Evolutionary conservation across 1,140 invertebrate genomes (phyloP).

Genomic region (Eufriesea mexicana): DNA sequence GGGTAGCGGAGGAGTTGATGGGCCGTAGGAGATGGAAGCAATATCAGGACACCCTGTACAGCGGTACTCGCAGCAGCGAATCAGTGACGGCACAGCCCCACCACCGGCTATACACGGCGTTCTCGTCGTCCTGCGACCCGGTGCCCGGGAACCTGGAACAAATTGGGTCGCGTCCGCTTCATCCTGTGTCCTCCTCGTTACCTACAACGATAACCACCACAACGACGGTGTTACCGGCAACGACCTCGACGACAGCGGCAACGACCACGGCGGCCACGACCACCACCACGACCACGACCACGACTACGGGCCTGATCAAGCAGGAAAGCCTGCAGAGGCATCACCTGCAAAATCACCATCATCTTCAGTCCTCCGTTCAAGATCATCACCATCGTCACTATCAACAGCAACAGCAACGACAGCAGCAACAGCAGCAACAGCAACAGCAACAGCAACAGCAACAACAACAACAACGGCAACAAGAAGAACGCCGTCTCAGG

Average conservation of each 20-base stretch:
- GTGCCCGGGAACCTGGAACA: constrained; percentile 71
- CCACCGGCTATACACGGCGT: constrained; percentile 71
- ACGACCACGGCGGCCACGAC: constrained; percentile 65
- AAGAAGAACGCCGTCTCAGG: constrained; percentile 62
- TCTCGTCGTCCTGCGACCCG: constrained; percentile 69
- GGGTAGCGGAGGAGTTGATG: constrained; percentile 97
- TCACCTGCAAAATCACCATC: constrained; percentile 69
- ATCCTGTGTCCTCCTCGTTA: constrained; percentile 59
- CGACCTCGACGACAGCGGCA: constrained; percentile 29
- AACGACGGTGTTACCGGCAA: constrained; percentile 37
- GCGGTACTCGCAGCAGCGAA: constrained; percentile 84
- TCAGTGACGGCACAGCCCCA: constrained; percentile 69
- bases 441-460: background rate
- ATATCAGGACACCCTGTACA: constrained; percentile 91
- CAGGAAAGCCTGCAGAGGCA: constrained; percentile 70
- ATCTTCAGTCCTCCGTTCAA: constrained; percentile 26
- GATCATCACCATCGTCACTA: constrained; percentile 44
- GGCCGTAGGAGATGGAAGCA: constrained; percentile 96
- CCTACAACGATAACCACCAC: constrained; percentile 63
- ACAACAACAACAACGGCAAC: constrained; percentile 25
- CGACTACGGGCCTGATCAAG: constrained; percentile 73
- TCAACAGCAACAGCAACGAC: constrained; percentile 28
- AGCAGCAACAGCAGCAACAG: background rate
- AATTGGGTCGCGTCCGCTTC: constrained; percentile 70
- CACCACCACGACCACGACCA: constrained; percentile 60